Conservation (phyloP, 2,113 vertebrate species). For the Pogonocichla stellata region DNA sequence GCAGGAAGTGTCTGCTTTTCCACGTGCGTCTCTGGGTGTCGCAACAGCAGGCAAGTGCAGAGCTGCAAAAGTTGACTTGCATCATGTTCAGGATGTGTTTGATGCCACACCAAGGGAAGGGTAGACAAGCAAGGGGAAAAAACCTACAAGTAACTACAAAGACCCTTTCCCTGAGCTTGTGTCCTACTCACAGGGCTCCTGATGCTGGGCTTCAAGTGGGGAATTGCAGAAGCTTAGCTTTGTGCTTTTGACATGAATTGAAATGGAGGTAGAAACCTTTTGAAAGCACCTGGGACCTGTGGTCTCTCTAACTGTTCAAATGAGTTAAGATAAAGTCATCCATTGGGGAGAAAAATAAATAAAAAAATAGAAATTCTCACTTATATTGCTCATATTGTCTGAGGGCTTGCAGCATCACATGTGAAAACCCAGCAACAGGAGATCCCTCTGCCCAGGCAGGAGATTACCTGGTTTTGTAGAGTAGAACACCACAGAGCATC, state of each 20-base stretch:
- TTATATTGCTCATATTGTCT: accelerated
- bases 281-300: background rate
- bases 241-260: background rate
- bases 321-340: background rate
- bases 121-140: background rate
- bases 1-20: conserved; percentile 8
- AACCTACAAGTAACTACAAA: background rate
- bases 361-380: background rate
- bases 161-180: background rate
- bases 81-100: background rate
- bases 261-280: background rate
- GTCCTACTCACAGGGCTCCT: background rate
- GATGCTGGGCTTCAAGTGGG: background rate
- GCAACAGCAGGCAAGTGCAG: background rate
- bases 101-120: background rate
- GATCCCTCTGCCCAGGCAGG: background rate
- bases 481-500: background rate
- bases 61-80: conserved; percentile 10
- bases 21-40: accelerated
- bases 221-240: background rate
- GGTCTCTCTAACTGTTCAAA: background rate
- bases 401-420: background rate
- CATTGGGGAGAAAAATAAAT: accelerated
- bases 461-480: background rate
- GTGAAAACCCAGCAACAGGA: background rate